These are phyloP conservation scores for Sphenopsis melanotis DNA, from an alignment of 2,797 vertebrate species.

Conservation along the genomic window DNA sequence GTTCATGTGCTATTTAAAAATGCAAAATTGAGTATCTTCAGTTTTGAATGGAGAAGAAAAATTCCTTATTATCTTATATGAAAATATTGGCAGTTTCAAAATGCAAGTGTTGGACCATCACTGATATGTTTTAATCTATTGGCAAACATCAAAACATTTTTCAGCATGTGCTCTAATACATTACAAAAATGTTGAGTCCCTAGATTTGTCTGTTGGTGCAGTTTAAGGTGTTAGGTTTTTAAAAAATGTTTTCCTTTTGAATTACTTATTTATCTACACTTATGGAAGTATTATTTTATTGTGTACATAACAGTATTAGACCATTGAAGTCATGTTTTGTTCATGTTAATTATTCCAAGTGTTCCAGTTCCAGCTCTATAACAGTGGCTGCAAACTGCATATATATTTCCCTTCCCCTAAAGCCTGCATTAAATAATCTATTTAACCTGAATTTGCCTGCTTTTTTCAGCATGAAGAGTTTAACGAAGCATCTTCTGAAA, in stretches of 20 bases:
- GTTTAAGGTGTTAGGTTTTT: slow-evolving; percentile 41
- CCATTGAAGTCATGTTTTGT: slow-evolving; percentile 34
- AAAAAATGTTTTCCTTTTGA: slow-evolving; percentile 37
- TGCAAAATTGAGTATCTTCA: not conserved
- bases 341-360: slow-evolving; percentile 40
- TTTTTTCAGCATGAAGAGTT: slow-evolving; percentile 38
- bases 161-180: slow-evolving; percentile 12
- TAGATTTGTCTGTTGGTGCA: not conserved
- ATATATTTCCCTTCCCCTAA: not conserved
- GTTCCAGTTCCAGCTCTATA: slow-evolving; percentile 18
- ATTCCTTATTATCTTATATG: not conserved
- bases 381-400: not conserved
- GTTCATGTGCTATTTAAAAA: not conserved
- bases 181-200: not conserved
- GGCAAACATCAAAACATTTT: not conserved
- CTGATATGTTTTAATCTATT: not conserved
- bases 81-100: not conserved
- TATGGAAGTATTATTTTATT: slow-evolving; percentile 79
- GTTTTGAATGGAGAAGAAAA: not conserved
- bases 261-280: slow-evolving; percentile 71
- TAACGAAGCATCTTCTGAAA: slow-evolving; percentile 5
- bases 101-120: not conserved
- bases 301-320: slow-evolving; percentile 86
- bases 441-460: slow-evolving; percentile 15
- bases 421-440: not conserved